These are phyloP conservation scores for Morpho achilles DNA, from an alignment of 2,888 invertebrate genomes.

Conservation along the genomic window DNA sequence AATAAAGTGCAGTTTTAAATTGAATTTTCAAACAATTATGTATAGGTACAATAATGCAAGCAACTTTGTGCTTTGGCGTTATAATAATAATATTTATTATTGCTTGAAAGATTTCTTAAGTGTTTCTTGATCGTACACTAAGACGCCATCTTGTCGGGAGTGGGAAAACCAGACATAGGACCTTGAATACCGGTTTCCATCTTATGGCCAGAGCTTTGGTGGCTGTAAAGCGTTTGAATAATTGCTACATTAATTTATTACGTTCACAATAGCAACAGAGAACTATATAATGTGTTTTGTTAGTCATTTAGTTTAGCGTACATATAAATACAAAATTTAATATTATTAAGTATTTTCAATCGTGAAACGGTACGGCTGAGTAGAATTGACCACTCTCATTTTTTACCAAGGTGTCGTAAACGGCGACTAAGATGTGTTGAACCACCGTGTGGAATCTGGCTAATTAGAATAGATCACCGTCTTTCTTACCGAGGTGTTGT, in stretches of 20 bases:
- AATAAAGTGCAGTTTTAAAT: constrained; percentile 8
- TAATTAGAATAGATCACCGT: too few species aligned
- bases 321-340: too few species aligned
- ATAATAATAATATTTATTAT: constrained; percentile 12
- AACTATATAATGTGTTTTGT: too few species aligned
- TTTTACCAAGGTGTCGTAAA: too few species aligned
- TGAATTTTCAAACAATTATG: constrained; percentile 11
- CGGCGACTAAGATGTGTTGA: too few species aligned
- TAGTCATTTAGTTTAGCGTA: too few species aligned
- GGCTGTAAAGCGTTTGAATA: constrained; percentile 18
- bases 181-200: constrained; percentile 71
- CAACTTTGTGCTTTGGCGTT: constrained; percentile 2
- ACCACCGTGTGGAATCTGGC: too few species aligned
- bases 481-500: too few species aligned
- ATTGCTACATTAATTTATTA: neutral
- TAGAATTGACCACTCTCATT: too few species aligned
- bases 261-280: too few species aligned
- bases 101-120: neutral
- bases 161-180: constrained; percentile 60
- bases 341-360: too few species aligned
- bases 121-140: constrained; percentile 18
- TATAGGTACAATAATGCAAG: neutral
- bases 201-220: constrained; percentile 37
- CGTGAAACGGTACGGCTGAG: too few species aligned
- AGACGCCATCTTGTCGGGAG: constrained; percentile 51